Percentiles rank a stretch among this genome's conserved stretches.
Evolutionary conservation across 2,797 vertebrate genomes (phyloP).

Genomic region (Sebastes steindachneri): DNA sequence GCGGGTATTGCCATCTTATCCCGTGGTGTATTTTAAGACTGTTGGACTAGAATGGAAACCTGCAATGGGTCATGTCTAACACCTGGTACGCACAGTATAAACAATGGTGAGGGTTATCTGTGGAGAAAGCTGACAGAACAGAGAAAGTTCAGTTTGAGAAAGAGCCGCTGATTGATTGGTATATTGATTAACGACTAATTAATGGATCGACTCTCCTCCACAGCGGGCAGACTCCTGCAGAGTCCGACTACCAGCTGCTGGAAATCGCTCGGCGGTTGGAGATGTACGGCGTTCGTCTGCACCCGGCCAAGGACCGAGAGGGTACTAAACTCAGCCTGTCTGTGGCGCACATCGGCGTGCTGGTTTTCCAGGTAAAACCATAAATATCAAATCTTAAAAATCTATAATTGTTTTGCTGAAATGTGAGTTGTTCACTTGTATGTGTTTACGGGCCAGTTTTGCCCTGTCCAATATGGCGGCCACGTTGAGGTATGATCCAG

Average conservation of each 20-base stretch:
- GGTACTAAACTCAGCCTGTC: constrained; percentile 94
- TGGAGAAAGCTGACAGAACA: not conserved
- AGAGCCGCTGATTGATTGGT: not conserved
- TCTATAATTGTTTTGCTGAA: not conserved
- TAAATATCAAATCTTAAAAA: not conserved
- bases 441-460: not conserved
- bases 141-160: not conserved
- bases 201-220: not conserved
- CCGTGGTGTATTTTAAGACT: not conserved
- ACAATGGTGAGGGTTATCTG: not conserved
- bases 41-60: not conserved
- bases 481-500: too few relatives aligned
- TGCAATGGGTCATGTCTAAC: not conserved
- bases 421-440: not conserved
- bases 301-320: constrained; percentile 96
- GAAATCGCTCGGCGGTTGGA: constrained; percentile 94
- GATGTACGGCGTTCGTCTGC: constrained; percentile 94
- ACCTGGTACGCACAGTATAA: not conserved
- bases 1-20: constrained; percentile 17
- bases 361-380: constrained; percentile 93
- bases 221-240: constrained; percentile 96
- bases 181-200: not conserved
- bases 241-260: constrained; percentile 95
- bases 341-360: constrained; percentile 93
- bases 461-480: too few relatives aligned